Base-by-base conservation (phyloP, 1,140 invertebrate species). In the Musca vetustissima region DNA sequence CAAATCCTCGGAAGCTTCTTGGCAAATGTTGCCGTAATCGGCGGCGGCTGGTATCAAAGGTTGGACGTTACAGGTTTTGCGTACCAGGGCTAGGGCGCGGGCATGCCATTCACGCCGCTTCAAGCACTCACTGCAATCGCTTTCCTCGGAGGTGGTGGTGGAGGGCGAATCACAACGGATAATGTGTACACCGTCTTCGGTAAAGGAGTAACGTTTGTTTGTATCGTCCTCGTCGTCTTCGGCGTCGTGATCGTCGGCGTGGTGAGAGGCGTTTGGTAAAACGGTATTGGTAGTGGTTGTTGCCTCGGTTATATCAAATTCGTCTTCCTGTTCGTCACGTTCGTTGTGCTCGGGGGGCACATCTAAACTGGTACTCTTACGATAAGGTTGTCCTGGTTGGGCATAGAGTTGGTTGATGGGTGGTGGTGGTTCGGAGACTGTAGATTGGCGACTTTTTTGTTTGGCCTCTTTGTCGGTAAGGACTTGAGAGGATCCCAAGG, bases 361-460 rank as follows among this genome's bases (percentile, higher is more conserved):
- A 81, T 90, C 89, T 70, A 91, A 85, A 73, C 89, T 90, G 14
- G 87, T 87, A 68, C 88, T 90, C 73, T 91, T 90, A 21, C 82
- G 79, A 71, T 84, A 84, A 50, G 72, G 15, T 13, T 69, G 75
- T 14, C 65, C 50, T 36, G 47, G 25, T 24, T 64, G 67, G 1
- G 59, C n/a, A 9, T 67, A 49, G 0, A 65, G 15, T 11, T 67
- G 49, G 25, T 73, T 70, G 64, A 76, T 83, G 73, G 71, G 73
- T 32, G 75, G 77, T 8, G 77, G 80, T 24, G 80, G 79, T 50
- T 82, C 78, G 3, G 78, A 81, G 49, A 74, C 80, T 21, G 80
- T 81, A 4, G 77, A 77, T 71, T 77, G 68, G 72, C 77, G 79
- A 36, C 79, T 74, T 70, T 76, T 77, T 7, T 73, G 71, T 64